Conservation (phyloP, 1,140 invertebrate genomes). For the Orchestia grillus region DNA sequence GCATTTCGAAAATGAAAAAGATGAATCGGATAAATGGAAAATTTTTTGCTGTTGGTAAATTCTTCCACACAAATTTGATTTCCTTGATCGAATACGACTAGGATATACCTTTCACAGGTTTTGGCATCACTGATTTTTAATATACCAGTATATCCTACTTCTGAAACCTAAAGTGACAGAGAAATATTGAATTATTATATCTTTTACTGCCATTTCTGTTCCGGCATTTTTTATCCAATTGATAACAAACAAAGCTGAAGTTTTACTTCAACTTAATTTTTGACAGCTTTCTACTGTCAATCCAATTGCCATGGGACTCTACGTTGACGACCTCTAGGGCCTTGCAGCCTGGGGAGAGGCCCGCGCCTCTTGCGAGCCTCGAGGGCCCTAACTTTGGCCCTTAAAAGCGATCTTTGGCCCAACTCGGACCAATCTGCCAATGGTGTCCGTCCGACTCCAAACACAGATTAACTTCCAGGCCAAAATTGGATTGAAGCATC, state of each 20-base stretch:
- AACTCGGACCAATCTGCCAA: slow-evolving; percentile 39
- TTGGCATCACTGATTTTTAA: too few relatives aligned
- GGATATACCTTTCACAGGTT: too few relatives aligned
- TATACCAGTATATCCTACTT: too few relatives aligned
- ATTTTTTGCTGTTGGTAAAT: too few relatives aligned
- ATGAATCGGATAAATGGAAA: too few relatives aligned
- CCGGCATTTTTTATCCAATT: too few relatives aligned
- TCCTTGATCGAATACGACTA: too few relatives aligned
- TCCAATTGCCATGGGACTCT: background rate
- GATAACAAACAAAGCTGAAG: background rate
- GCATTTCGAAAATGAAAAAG: too few relatives aligned
- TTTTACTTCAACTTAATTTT: background rate
- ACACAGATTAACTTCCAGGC: slow-evolving; percentile 48
- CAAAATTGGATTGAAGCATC: slow-evolving; percentile 46
- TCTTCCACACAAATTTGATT: too few relatives aligned
- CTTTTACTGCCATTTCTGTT: too few relatives aligned
- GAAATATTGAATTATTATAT: too few relatives aligned
- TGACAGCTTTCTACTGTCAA: background rate
- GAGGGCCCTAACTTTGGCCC: slow-evolving; percentile 36
- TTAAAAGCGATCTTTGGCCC: slow-evolving; percentile 45
- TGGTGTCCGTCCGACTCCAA: slow-evolving; percentile 45
- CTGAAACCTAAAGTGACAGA: too few relatives aligned
- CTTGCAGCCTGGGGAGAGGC: background rate
- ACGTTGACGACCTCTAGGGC: background rate
- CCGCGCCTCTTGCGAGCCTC: slow-evolving; percentile 1